Base-by-base conservation (phyloP, 2,888 invertebrate species). In the Dorcus parallelipipedus region DNA sequence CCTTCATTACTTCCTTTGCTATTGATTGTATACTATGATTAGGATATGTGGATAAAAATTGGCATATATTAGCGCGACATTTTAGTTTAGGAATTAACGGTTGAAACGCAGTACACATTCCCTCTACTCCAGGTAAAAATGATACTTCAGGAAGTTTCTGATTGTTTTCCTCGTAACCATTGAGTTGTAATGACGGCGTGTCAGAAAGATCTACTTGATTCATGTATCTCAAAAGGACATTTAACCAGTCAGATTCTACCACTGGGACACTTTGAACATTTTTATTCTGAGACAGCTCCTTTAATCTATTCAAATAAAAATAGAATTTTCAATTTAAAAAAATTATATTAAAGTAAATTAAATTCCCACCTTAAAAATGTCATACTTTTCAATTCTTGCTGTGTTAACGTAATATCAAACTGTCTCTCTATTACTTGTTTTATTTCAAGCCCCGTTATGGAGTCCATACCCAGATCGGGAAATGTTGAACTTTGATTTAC, bases 381-480 rank as follows among this genome's bases (percentile, higher is more conserved):
- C 41, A 95, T 78, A 1, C 85, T 84, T 52, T 95, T 84, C 58
- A 96, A 88, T 67, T 96, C 95, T 72, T 93, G 90, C 5, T 94
- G 89, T 0, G 93, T 88, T 3, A 97, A 80, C 73, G 89, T 87
- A 54, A 97, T 80, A 72, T 96, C 95, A 73, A 90, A 95, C 74
- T 95, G 93, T 68, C 94, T 82, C 75, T 96, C 95, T 1, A 96
- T 77, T 0, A 90, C 90, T 78, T 96, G 95, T 68, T 96, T 96
- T 66, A 98, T 94, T 79, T 98, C 97, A 0, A 96, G 93, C 0
- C 93, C 94, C 94, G 95, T 97, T 82, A 97, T 87, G 2, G 97
- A 97, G 79, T 98, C 97, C 88, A 98, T 92, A 38, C 97, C 97
- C 63, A 98, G 80, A 75, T 97, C 97, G 1, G 93, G 91, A 2